phyloP scores from a whole-genome alignment of 2,888 invertebrate species.

The Netelia virgata region DNA sequence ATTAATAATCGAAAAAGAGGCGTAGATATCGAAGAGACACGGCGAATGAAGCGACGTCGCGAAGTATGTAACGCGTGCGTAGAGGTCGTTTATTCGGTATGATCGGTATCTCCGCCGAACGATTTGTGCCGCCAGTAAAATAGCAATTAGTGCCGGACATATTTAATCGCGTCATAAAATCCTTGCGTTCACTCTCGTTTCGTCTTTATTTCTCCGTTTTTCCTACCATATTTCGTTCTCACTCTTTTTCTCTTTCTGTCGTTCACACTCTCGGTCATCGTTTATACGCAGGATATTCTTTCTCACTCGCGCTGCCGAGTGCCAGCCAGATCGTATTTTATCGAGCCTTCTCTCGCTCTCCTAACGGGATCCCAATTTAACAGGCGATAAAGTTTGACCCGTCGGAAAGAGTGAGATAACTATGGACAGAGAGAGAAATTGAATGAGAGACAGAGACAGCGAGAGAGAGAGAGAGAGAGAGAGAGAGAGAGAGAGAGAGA shows the following conservation, averaged over 20 bases:
- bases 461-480: slow-evolving; percentile 14
- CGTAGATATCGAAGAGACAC: slow-evolving; percentile 32
- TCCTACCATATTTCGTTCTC: slow-evolving; percentile 40
- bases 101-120: slow-evolving; percentile 61
- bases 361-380: slow-evolving; percentile 76
- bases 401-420: slow-evolving; percentile 63
- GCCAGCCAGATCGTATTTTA: slow-evolving; percentile 60
- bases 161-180: slow-evolving; percentile 80
- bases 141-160: slow-evolving; percentile 79
- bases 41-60: slow-evolving; percentile 42
- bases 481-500: slow-evolving; percentile 38
- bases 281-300: slow-evolving; percentile 38
- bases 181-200: slow-evolving; percentile 60
- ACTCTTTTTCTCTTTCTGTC: slow-evolving; percentile 44
- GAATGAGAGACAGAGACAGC: slow-evolving; percentile 8
- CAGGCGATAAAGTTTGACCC: slow-evolving; percentile 77
- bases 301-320: slow-evolving; percentile 20
- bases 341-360: slow-evolving; percentile 62
- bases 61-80: slow-evolving; percentile 59
- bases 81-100: slow-evolving; percentile 61
- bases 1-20: slow-evolving; percentile 46
- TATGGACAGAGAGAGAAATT: slow-evolving; percentile 18
- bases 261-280: slow-evolving; percentile 47
- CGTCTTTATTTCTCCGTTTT: slow-evolving; percentile 36
- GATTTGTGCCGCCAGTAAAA: slow-evolving; percentile 72